Evolutionary conservation across 2,797 vertebrate species (phyloP), one percentile per base, ranked within the genome.

Genomic region (Acestrorhynchus altus): DNA sequence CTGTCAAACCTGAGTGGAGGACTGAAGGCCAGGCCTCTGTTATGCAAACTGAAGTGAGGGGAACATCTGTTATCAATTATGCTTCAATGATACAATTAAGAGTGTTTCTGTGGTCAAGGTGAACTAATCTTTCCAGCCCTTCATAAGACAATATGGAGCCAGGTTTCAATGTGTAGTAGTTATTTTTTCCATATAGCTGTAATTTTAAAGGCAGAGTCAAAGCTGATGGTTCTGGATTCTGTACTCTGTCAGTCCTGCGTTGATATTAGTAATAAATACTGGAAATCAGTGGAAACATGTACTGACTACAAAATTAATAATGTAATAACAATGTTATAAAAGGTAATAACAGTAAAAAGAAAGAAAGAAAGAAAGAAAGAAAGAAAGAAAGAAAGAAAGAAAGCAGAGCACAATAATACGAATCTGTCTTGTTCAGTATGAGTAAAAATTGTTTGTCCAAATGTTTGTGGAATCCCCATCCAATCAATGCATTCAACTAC

Each of bases 61-160:
- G 59, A 70, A 56, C 68, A 74, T 78, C 76, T 83, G 72, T 73
- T 78, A 59, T 74, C 59, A 78, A 66, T 74, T 83, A 77, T 74
- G 74, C 70, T 20, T 71, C 59, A 77, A 35, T 66, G 68, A 78
- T 57, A 46, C 54, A 73, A 72, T 84, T 78, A 63, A n/a, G 64
- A 78, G 20, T 47, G 22, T 72, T 80, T 75, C 77, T 40, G 63
- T 73, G n/a, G 54, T 81, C 52, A 74, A 74, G 54, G 69, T 70
- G 71, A 82, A 68, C 26, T 76, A 73, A 40, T 39, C 39, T 60
- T 35, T 18, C 28, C 57, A 31, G 8, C 57, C 31, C 54, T 24
- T 28, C 13, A 8, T 18, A 39, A n/a, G 13, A 65, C 40, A 79
- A 75, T 71, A 49, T 60, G 22, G 13, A 46, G 39, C 28, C n/a